These are phyloP conservation scores for Ptychobarbus kaznakovi DNA, from an alignment of 2,797 vertebrate genomes.

Conservation along the genomic window DNA sequence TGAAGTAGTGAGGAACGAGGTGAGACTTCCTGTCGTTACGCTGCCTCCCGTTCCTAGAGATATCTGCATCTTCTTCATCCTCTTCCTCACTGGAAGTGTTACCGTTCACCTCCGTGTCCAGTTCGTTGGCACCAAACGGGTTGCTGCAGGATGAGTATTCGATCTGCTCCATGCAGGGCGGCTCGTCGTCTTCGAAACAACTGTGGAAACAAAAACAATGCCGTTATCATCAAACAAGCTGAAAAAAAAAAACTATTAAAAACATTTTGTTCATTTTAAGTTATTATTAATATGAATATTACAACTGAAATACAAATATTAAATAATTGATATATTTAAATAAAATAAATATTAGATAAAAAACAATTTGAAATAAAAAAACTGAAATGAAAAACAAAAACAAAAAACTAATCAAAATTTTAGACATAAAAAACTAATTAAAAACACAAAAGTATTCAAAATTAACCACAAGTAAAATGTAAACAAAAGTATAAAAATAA, in stretches of 20 bases:
- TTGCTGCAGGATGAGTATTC: conserved; percentile 79
- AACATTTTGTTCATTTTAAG: neutral
- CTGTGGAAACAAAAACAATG: conserved; percentile 53
- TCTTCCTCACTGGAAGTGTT: conserved; percentile 61
- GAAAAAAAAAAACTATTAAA: neutral
- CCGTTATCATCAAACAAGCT: neutral
- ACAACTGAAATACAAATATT: neutral
- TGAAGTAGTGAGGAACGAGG: conserved; percentile 55
- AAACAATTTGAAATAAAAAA: neutral
- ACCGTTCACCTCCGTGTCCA: conserved; percentile 71
- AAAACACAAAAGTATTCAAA: neutral
- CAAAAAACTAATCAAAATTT: neutral
- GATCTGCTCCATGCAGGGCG: conserved; percentile 84
- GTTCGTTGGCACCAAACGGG: conserved; percentile 65
- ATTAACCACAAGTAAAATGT: too few species aligned
- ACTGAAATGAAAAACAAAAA: neutral
- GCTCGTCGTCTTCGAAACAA: conserved; percentile 87
- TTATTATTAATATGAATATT: neutral
- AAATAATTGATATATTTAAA: neutral
- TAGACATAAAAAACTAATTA: neutral
- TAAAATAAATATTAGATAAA: neutral
- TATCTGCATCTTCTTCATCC: conserved; percentile 56
- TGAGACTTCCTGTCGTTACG: conserved; percentile 46
- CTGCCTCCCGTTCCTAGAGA: conserved; percentile 14
- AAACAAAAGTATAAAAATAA: neutral